A percentile compares a stretch with the other conserved stretches of the same genome.
Evolutionary conservation across 2,113 vertebrate genomes (phyloP).

Genomic region (Aptenodytes patagonicus): DNA sequence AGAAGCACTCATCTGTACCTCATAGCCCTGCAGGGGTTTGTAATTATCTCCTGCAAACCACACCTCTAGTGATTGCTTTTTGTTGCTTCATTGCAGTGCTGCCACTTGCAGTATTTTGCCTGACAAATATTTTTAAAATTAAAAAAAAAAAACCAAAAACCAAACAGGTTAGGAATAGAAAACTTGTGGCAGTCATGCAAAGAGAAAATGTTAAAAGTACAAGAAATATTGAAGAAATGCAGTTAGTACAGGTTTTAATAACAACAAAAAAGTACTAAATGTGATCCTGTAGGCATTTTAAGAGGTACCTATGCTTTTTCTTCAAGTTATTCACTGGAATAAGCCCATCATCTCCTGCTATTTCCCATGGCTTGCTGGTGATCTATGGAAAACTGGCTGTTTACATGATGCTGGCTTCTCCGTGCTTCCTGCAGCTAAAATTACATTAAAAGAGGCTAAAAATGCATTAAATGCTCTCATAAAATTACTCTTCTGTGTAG

Average conservation of each 20-base stretch:
- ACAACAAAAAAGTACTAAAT: background rate
- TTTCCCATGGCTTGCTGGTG: background rate
- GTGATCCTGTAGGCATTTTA: background rate
- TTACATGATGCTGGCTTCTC: background rate
- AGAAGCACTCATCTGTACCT: conserved; percentile 60
- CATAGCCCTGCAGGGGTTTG: conserved; percentile 56
- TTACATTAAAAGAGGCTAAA: background rate
- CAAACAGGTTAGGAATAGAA: background rate
- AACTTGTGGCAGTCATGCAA: background rate
- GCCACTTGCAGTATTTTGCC: background rate
- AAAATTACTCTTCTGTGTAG: conserved; percentile 12
- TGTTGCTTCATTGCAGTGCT: conserved; percentile 12
- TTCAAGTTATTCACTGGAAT: background rate
- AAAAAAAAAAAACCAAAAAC: background rate
- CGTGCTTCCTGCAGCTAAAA: conserved; percentile 12
- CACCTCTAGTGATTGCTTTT: conserved; percentile 52
- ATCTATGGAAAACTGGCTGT: background rate
- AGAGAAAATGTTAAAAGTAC: background rate
- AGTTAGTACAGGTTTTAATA: background rate
- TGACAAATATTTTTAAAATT: background rate
- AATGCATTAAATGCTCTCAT: background rate
- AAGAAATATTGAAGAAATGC: background rate
- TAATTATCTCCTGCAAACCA: conserved; percentile 66
- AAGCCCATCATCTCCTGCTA: background rate
- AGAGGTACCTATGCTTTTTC: background rate